phyloP scores from a whole-genome alignment of 2,888 invertebrate genomes.

The Lithophane ornitopus region DNA sequence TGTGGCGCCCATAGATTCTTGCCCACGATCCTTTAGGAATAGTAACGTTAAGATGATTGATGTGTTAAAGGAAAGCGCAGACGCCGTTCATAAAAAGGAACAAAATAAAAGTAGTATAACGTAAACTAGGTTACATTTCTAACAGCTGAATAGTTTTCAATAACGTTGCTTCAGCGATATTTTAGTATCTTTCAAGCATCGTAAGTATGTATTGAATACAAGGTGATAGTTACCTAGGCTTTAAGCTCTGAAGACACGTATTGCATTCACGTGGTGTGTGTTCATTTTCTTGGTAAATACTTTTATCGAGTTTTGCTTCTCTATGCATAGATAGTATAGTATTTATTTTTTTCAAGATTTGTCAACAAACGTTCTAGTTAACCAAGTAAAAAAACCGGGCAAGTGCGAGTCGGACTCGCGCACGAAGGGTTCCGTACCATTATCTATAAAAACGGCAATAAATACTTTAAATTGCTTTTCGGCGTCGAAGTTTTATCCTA shows the following conservation, averaged over 20 bases:
- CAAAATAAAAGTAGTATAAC: not conserved
- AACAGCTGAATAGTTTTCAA: conserved; percentile 18
- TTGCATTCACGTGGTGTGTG: not conserved
- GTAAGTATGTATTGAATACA: conserved; percentile 6
- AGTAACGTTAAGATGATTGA: conserved; percentile 17
- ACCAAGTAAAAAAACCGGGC: too few relatives aligned
- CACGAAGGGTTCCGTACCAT: too few relatives aligned
- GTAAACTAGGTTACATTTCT: conserved; percentile 6
- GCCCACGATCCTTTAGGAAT: too few relatives aligned
- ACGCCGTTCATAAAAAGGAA: not conserved
- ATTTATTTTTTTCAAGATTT: too few relatives aligned
- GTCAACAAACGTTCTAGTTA: too few relatives aligned
- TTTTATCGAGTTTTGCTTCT: not conserved
- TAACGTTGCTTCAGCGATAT: conserved; percentile 4
- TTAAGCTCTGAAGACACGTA: not conserved
- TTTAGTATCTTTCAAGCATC: conserved; percentile 18
- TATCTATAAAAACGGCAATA: too few relatives aligned
- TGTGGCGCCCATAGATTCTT: too few relatives aligned
- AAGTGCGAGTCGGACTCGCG: too few relatives aligned
- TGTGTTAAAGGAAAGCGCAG: not conserved
- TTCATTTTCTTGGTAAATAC: not conserved
- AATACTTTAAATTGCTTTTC: too few relatives aligned
- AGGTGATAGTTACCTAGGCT: not conserved
- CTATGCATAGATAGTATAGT: too few relatives aligned
- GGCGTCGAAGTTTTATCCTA: too few relatives aligned